phyloP scores from a whole-genome alignment of 2,888 invertebrate genomes.

The Galeruca laticollis region DNA sequence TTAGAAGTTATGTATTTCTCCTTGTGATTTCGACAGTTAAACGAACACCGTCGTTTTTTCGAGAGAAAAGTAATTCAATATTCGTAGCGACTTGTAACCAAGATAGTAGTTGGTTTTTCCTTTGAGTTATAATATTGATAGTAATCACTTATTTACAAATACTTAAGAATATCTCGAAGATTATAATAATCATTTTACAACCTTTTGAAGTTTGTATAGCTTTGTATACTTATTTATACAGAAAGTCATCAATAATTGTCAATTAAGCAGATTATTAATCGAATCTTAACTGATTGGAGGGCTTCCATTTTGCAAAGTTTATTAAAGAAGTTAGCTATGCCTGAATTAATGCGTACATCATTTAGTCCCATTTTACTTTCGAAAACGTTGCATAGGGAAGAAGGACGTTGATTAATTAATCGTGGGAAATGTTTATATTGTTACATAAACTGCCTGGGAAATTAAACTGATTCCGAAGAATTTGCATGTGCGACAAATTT shows the following conservation, averaged over 20 bases:
- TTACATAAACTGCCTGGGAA: slow-evolving; percentile 10
- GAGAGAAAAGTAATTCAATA: too few species aligned
- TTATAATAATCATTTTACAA: too few species aligned
- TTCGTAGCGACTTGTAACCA: too few species aligned
- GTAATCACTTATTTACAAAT: too few species aligned
- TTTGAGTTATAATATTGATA: too few species aligned
- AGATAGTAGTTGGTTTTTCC: too few species aligned
- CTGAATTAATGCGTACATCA: slow-evolving; percentile 32
- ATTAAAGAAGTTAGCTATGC: slow-evolving; percentile 27
- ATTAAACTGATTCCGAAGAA: slow-evolving; percentile 13
- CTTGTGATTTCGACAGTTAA: too few species aligned
- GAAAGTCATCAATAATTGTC: slow-evolving; percentile 31
- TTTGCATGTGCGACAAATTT: not conserved
- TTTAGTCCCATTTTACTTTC: slow-evolving; percentile 12
- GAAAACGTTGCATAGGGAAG: slow-evolving; percentile 22
- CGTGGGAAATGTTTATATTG: slow-evolving; percentile 21
- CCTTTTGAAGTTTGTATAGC: not conserved
- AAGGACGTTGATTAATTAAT: slow-evolving; percentile 36
- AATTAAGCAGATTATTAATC: slow-evolving; percentile 32
- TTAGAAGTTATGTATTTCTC: too few species aligned
- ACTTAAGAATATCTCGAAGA: too few species aligned
- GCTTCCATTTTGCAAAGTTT: slow-evolving; percentile 18
- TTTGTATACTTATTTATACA: not conserved
- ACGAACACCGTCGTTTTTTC: too few species aligned
- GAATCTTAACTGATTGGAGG: slow-evolving; percentile 24